Evolutionary conservation across 2,888 invertebrate species (phyloP), one percentile per base, ranked within the genome.

Genomic region (Helleia helle): DNA sequence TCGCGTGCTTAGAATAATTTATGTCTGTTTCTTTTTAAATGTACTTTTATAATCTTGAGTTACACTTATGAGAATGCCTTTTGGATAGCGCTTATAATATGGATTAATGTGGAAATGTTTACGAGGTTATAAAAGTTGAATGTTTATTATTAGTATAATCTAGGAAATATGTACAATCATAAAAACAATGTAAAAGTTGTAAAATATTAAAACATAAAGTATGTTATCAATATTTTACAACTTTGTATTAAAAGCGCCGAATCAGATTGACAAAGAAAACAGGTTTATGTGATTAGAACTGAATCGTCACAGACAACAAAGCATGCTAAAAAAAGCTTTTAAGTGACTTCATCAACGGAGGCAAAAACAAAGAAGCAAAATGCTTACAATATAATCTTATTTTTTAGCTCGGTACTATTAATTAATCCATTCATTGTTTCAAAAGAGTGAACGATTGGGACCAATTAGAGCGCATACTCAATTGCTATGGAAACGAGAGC

Each of bases 1-100:
- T 61, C 50, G 65, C 66, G 58, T 66, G 64, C 49, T 48, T 38
- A 40, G 52, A 54, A 53, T 53, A 44, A 39, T 43, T 50, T 49
- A 50, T 40, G 49, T 40, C 39, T 46, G 48, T 47, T 48, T 49
- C 48, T 46, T 41, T 44, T 43, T 40, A 42, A 49, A 39, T 37
- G 40, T 39, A 44, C 43, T 51, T 49, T 49, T 49, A 49, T 48
- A 48, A 49, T 44, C 47, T 49, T 51, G 41, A 49, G 45, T 43
- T 42, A 42, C 36, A 45, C 30, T 31, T 31, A 31, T 11, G 7
- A 6, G 22, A 22, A 22, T 22, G 5, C 22, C 18, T 34, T 18
- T 34, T 18, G 18, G 34, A 34, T 34, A 34, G 7, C 22, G 18
- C 22, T 34, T 34, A 31, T 18, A 15, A 34, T 34, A 12, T 34